Evolutionary conservation across 2,888 invertebrate genomes (phyloP).

Genomic region (Apotomis betuletana): DNA sequence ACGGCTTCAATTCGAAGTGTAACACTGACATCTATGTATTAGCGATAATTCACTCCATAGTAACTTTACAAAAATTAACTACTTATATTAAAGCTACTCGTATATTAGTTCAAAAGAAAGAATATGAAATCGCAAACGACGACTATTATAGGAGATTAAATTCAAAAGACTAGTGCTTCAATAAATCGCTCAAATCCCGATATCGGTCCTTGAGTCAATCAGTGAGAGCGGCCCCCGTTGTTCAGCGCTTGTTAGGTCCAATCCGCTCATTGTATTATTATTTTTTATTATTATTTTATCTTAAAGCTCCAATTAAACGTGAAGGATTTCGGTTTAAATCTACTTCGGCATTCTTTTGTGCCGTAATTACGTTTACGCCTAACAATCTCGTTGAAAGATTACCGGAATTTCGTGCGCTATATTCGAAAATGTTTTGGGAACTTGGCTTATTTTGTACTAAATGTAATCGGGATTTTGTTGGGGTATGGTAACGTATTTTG

Average conservation of each 20-base stretch:
- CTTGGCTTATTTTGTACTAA: conserved; percentile 11
- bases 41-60: too few relatives aligned
- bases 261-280: conserved; percentile 53
- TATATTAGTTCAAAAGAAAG: too few relatives aligned
- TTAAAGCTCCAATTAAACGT: conserved; percentile 49
- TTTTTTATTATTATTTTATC: conserved; percentile 52
- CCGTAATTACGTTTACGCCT: conserved; percentile 46
- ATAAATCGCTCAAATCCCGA: conserved; percentile 45
- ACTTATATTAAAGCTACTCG: too few relatives aligned
- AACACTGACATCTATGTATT: too few relatives aligned
- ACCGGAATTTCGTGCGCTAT: conserved; percentile 20
- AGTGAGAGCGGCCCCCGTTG: conserved; percentile 44
- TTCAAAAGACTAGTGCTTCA: conserved; percentile 19
- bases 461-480: conserved; percentile 7
- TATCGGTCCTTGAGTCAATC: conserved; percentile 53
- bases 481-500: background rate
- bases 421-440: conserved; percentile 13
- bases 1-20: too few relatives aligned
- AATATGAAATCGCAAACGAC: background rate
- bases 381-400: conserved; percentile 30
- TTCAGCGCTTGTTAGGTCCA: conserved; percentile 55
- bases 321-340: conserved; percentile 48
- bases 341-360: conserved; percentile 44
- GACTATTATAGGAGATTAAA: conserved; percentile 10
- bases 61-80: too few relatives aligned